phyloP scores from a whole-genome alignment of 2,888 invertebrate species.

The Drosophila nr. fundita region DNA sequence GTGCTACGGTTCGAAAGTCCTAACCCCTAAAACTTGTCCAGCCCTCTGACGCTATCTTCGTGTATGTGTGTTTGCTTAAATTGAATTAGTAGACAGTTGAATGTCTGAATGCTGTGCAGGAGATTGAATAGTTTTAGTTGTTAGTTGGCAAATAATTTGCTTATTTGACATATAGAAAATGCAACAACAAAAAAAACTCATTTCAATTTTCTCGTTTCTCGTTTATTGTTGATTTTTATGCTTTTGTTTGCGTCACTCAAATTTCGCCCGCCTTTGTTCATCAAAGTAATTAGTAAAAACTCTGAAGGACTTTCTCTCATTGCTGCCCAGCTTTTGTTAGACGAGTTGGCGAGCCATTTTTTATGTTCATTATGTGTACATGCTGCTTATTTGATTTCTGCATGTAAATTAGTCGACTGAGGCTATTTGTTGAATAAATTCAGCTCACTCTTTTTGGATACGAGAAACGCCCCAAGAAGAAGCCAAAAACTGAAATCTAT shows the following conservation, averaged over 20 bases:
- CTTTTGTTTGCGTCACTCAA: conserved; percentile 75
- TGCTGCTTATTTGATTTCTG: conserved; percentile 74
- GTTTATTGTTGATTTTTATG: conserved; percentile 54
- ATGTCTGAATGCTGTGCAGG: conserved; percentile 44
- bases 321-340: conserved; percentile 38
- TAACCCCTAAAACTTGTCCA: conserved; percentile 11
- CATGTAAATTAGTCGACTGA: conserved; percentile 76
- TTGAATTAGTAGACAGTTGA: conserved; percentile 61
- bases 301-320: conserved; percentile 67
- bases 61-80: conserved; percentile 41
- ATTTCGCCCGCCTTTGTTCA: conserved; percentile 71
- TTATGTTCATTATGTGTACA: conserved; percentile 66
- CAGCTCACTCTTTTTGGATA: conserved; percentile 15
- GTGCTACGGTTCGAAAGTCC: conserved; percentile 1
- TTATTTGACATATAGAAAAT: conserved; percentile 5
- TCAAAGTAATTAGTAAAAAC: conserved; percentile 78
- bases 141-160: conserved; percentile 68
- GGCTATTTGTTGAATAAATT: conserved; percentile 72
- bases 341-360: conserved; percentile 20
- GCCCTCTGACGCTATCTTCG: conserved; percentile 21
- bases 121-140: conserved; percentile 76
- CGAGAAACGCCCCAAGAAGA: conserved; percentile 39
- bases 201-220: conserved; percentile 66
- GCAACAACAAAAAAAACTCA: conserved; percentile 24
- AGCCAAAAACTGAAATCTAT: conserved; percentile 58